phyloP scores from a whole-genome alignment of 2,888 invertebrate species.

The Ophion ellenae region DNA sequence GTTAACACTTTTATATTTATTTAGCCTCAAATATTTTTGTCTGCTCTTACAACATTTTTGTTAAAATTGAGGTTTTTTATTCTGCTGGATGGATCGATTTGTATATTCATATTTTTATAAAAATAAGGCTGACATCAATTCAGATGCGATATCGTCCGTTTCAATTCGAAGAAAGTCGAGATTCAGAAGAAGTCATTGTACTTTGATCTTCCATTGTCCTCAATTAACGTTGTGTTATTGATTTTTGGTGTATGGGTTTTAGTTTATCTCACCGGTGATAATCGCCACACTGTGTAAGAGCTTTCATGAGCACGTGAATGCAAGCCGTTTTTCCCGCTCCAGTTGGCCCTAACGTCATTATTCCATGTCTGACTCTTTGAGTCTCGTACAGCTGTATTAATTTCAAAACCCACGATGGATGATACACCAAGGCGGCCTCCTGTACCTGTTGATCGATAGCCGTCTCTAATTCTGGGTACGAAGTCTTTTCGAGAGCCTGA shows the following conservation, averaged over 20 bases:
- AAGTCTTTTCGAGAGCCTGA: constrained; percentile 95
- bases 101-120: too few relatives aligned
- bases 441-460: constrained; percentile 94
- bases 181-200: too few relatives aligned
- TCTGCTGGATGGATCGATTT: too few relatives aligned
- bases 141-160: too few relatives aligned
- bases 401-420: constrained; percentile 98
- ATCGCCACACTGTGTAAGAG: constrained; percentile 93
- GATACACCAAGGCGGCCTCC: constrained; percentile 92
- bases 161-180: too few relatives aligned
- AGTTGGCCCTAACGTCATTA: constrained; percentile 97
- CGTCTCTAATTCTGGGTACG: constrained; percentile 93
- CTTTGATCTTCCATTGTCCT: too few relatives aligned
- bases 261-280: constrained; percentile 88
- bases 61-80: too few relatives aligned
- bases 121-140: too few relatives aligned
- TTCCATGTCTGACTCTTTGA: constrained; percentile 96
- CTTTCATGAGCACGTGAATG: constrained; percentile 94
- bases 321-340: constrained; percentile 98
- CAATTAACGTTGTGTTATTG: too few relatives aligned
- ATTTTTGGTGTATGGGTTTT: background rate
- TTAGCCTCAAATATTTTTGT: too few relatives aligned
- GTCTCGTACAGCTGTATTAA: constrained; percentile 98
- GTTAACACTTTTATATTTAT: too few relatives aligned
- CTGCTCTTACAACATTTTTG: too few relatives aligned